Conservation (phyloP, 2,113 vertebrate species). For the Symphodus melops region DNA sequence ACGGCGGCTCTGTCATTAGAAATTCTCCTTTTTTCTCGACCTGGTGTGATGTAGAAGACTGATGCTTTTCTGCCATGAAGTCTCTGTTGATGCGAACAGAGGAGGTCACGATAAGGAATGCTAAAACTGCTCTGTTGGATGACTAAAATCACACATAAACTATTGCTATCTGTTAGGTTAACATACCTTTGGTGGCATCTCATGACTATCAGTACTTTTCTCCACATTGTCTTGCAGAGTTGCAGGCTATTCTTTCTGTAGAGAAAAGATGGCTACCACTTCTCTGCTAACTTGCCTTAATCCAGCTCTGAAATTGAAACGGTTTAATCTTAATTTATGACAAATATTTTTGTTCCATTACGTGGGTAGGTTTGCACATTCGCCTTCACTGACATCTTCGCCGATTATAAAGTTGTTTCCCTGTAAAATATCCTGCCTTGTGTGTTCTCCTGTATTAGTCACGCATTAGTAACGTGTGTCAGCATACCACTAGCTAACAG, state of each 20-base stretch:
- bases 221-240: not conserved
- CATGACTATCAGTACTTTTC: not conserved
- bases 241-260: not conserved
- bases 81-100: constrained; percentile 2
- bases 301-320: too few relatives aligned
- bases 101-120: not conserved
- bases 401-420: too few relatives aligned
- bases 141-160: not conserved
- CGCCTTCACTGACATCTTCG: too few relatives aligned
- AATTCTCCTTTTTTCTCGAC: constrained; percentile 16
- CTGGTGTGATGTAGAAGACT: constrained; percentile 26
- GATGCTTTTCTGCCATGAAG: constrained; percentile 15
- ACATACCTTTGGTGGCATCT: not conserved
- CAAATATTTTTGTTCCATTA: too few relatives aligned
- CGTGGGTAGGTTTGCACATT: too few relatives aligned
- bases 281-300: too few relatives aligned
- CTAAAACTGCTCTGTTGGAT: not conserved
- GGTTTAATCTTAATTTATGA: too few relatives aligned
- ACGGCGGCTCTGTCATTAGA: constrained; percentile 21
- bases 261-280: not conserved
- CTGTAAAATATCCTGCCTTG: too few relatives aligned
- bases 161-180: not conserved
- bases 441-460: too few relatives aligned
- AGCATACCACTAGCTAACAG: too few relatives aligned
- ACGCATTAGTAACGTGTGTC: too few relatives aligned